These are phyloP conservation scores for Halisarca cf. caerulea DNA, from an alignment of 37 sponge, comb jelly and placozoan species.

Conservation along the genomic window DNA sequence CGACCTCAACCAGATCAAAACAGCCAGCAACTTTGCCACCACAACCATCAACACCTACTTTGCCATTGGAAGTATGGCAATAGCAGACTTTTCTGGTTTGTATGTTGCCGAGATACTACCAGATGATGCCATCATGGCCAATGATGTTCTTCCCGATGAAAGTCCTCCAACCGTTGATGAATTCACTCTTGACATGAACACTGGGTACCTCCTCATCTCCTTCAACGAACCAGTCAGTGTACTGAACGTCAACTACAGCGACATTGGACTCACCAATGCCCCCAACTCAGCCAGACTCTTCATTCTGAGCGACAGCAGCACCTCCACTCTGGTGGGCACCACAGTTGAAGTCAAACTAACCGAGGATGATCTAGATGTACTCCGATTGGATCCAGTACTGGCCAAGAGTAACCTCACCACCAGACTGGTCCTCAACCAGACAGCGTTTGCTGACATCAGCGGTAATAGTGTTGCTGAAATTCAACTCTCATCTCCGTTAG, in stretches of 20 bases:
- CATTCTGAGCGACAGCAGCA: constrained; percentile 50
- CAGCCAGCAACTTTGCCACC: constrained; percentile 20
- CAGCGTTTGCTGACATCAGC: constrained; percentile 61
- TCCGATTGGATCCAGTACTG: constrained; percentile 46
- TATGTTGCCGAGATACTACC: constrained; percentile 19
- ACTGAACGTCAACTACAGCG: constrained; percentile 30
- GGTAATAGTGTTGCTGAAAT: constrained; percentile 51
- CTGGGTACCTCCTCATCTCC: constrained; percentile 50
- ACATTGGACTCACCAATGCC: constrained; percentile 43
- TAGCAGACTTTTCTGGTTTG: constrained; percentile 62
- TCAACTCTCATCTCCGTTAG: constrained; percentile 24
- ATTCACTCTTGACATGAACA: constrained; percentile 63
- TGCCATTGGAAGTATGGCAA: constrained; percentile 26
- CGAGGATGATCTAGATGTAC: constrained; percentile 52
- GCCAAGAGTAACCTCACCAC: constrained; percentile 63
- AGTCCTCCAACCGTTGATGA: constrained; percentile 55
- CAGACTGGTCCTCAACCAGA: constrained; percentile 36
- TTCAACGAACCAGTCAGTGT: constrained; percentile 82
- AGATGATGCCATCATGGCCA: constrained; percentile 24
- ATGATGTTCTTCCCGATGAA: constrained; percentile 37
- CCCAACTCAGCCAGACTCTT: constrained; percentile 39
- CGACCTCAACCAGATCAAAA: constrained; percentile 76
- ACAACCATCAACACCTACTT: constrained; percentile 44
- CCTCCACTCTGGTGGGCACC: constrained; percentile 31
- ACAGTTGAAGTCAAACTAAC: constrained; percentile 44